phyloP scores from a whole-genome alignment of 2,888 invertebrate species.

The Exocentrus adspersus region DNA sequence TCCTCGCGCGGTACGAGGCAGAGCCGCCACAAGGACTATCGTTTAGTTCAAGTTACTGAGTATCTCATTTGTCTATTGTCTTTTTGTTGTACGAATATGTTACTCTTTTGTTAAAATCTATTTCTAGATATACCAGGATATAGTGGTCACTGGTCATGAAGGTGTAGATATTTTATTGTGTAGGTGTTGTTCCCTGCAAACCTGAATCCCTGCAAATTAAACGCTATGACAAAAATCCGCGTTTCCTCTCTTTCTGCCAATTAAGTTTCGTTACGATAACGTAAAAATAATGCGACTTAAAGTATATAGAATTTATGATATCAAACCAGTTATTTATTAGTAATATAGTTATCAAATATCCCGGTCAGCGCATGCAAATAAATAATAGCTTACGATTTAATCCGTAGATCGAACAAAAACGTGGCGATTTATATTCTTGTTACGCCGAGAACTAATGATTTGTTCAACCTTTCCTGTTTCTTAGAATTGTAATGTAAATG shows the following conservation, averaged over 20 bases:
- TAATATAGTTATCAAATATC: slow-evolving; percentile 7
- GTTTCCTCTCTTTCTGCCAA: neutral
- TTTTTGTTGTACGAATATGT: too few relatives aligned
- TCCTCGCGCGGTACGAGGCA: too few relatives aligned
- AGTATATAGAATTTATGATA: neutral
- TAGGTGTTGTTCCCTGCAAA: too few relatives aligned
- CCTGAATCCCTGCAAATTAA: too few relatives aligned
- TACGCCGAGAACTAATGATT: neutral
- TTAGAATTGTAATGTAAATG: neutral
- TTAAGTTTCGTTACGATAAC: neutral
- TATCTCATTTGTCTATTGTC: too few relatives aligned
- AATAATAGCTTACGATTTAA: neutral
- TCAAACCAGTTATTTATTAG: neutral
- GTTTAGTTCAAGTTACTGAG: too few relatives aligned
- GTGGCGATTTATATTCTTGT: neutral
- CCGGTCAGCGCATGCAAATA: neutral
- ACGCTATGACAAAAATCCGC: too few relatives aligned
- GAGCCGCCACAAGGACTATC: too few relatives aligned
- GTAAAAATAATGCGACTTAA: neutral
- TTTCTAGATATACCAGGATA: too few relatives aligned
- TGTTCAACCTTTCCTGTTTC: neutral
- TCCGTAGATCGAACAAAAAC: neutral
- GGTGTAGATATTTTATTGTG: too few relatives aligned
- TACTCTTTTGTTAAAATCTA: too few relatives aligned
- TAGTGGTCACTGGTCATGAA: too few relatives aligned